Evolutionary conservation across 2,888 invertebrate species (phyloP), one percentile per base, ranked within the genome.

Genomic region (Epistrophe eligans): DNA sequence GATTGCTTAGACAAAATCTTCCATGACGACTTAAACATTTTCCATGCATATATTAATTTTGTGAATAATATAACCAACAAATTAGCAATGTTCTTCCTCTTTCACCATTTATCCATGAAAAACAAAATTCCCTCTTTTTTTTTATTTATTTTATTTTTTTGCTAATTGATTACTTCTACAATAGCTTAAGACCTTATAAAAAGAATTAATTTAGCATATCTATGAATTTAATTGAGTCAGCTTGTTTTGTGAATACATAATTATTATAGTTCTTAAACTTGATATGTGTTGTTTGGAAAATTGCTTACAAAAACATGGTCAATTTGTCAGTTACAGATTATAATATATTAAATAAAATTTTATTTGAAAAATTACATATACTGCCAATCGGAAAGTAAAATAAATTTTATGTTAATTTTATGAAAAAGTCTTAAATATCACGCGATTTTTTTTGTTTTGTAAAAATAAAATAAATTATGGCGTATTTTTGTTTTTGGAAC

Each of bases 31-130:
- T 62, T 43, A 9, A 43, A 62, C 43, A 28, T 43, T 43, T 62
- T 62, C 62, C 43, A n/a, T 43, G 43, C 28, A 64, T 45, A 28
- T 10, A 28, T 64, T 64, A 28, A n/a, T n/a, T n/a, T n/a, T 28
- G 45, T 45, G 28, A 24, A 45, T 45, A 45, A 9, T 15, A 62
- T 43, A n/a, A 28, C 7, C 8, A 62, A 64, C 1, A 64, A 64
- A 64, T 64, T 64, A 64, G 28, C 43, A 62, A 28, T 17, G 9
- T 43, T 43, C 35, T 8, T 15, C 38, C 13, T 28, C 19, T 10
- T 32, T 5, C 32, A 32, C 32, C 32, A 32, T 35, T 0, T 9
- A 50, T 50, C 6, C 9, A 17, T 19, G 38, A 43, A 62, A 43
- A 45, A 45, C 45, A 28, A 9, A 45, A 24, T n/a, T 62, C 10